Evolutionary conservation across 2,113 vertebrate species (phyloP), one percentile per base, ranked within the genome.

Genomic region (Chauna torquata): DNA sequence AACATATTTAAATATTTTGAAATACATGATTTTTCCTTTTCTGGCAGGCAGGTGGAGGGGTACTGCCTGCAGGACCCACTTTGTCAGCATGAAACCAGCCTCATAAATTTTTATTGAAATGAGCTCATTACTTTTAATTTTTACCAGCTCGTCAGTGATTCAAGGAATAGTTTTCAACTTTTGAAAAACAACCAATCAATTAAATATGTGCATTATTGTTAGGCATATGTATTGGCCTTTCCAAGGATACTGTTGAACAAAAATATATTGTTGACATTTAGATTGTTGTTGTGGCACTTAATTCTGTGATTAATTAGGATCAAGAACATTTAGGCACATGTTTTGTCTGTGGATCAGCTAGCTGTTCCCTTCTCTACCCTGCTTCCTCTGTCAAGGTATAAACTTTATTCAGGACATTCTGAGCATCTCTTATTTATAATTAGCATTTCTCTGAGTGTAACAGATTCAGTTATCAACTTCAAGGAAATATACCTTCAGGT

Each of bases 401-500:
- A 68, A 92, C 81, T 93, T 80, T 82, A 76, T 96, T 96, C 38
- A 81, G 83, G 55, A 83, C 34, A 12, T 25, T 55, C 16, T 5
- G 24, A 47, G 27, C 70, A 52, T 78, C 61, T 77, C 66, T 38
- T 71, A 44, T 59, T 58, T 94, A 47, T 88, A 91, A 91, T 95
- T 88, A 93, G 5, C 75, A 78, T 97, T 92, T 92, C 82, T 94
- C 76, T 92, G 78, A 84, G 86, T 89, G 54, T 88, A 93, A 93
- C 62, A 54, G 62, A 91, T 92, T 90, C 68, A 71, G 71, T 94
- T 97, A 94, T 96, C 96, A 91, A 32, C 95, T 97, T 94, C 7
- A 80, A 98, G 96, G 97, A 98, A 97, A 98, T 97, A 95, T 95
- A 81, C 97, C 97, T 98, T 85, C 34, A 91, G 97, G 97, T 98